Evolutionary conservation across 1,140 invertebrate species (phyloP).

Genomic region (Drosophila aff.): DNA sequence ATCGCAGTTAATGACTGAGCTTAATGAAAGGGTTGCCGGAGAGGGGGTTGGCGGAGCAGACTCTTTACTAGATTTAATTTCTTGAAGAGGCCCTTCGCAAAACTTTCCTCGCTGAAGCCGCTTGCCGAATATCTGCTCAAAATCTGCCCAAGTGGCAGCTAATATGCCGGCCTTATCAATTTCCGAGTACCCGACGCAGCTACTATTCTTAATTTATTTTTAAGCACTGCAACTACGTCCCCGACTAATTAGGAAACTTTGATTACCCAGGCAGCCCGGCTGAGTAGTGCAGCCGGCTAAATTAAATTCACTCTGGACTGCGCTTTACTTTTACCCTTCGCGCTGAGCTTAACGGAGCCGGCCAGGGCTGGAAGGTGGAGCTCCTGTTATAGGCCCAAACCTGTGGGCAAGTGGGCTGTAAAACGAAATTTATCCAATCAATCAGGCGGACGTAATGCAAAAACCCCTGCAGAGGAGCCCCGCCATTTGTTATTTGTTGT

Average conservation of each 20-base stretch:
- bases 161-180: conserved; percentile 34
- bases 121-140: background rate
- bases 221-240: conserved; percentile 41
- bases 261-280: conserved; percentile 46
- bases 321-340: conserved; percentile 14
- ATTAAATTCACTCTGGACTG: conserved; percentile 33
- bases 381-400: conserved; percentile 16
- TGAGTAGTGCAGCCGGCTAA: conserved; percentile 19
- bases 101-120: conserved; percentile 1
- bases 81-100: conserved; percentile 4
- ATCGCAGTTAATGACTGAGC: background rate
- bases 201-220: conserved; percentile 37
- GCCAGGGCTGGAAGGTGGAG: conserved; percentile 3
- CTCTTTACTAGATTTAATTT: background rate
- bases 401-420: conserved; percentile 19
- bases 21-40: conserved; percentile 1
- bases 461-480: conserved; percentile 26
- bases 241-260: conserved; percentile 64
- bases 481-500: conserved; percentile 39
- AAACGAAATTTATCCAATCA: conserved; percentile 61
- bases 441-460: conserved; percentile 53
- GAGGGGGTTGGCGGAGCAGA: background rate
- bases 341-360: conserved; percentile 37
- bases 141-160: conserved; percentile 14
- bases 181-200: conserved; percentile 18